Conservation (phyloP, 1,140 invertebrate species). For the Listronotus bonariensis region DNA sequence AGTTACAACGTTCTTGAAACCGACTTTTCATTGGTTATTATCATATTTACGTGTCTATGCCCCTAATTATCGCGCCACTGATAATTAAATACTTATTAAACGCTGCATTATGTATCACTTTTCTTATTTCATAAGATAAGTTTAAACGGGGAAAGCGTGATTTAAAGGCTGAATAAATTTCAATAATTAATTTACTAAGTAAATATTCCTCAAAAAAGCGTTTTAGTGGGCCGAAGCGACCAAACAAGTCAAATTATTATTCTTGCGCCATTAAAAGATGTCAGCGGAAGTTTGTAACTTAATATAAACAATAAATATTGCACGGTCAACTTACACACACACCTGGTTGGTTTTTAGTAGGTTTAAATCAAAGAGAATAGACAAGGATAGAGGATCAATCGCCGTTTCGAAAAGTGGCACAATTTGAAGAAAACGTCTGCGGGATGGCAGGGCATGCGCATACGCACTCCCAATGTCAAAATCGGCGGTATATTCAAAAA, state of each 20-base stretch:
- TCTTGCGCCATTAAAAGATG: slow-evolving; percentile 1
- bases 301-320: slow-evolving; percentile 3
- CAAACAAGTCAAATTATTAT: slow-evolving; percentile 4
- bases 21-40: no score
- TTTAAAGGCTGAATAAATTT: slow-evolving; percentile 10
- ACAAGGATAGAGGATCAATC: no score
- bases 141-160: slow-evolving; percentile 10
- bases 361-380: no score
- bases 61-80: no score
- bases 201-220: slow-evolving; percentile 13
- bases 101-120: slow-evolving; percentile 3
- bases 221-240: background rate
- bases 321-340: background rate
- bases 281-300: slow-evolving; percentile 6
- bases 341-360: no score
- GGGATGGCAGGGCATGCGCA: no score
- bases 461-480: no score
- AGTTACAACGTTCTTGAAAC: no score
- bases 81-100: slow-evolving; percentile 1
- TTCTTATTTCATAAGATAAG: slow-evolving; percentile 9
- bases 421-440: no score
- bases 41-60: no score
- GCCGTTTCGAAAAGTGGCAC: no score
- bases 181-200: slow-evolving; percentile 10
- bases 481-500: no score